Evolutionary conservation across 2,888 invertebrate genomes (phyloP).

Genomic region (Cecidostiba fungosa): DNA sequence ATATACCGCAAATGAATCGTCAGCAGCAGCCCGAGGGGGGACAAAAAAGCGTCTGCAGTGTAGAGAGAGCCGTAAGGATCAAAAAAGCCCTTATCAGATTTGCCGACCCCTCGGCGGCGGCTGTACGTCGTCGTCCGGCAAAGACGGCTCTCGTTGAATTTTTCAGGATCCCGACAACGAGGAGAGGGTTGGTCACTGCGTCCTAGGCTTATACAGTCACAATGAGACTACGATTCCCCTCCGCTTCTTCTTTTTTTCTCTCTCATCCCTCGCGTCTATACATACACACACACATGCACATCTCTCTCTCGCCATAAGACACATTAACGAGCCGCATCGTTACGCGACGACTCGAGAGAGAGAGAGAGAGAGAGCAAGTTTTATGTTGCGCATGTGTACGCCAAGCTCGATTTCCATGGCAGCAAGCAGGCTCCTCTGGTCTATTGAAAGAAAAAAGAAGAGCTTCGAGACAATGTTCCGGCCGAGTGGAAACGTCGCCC

Average conservation of each 20-base stretch:
- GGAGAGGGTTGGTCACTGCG: constrained; percentile 71
- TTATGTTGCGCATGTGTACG: background rate
- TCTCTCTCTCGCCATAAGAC: constrained; percentile 68
- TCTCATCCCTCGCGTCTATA: background rate
- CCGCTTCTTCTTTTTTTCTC: constrained; percentile 19
- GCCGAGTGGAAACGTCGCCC: constrained; percentile 67
- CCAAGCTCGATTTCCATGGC: constrained; percentile 35
- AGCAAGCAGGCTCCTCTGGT: constrained; percentile 66
- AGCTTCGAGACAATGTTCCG: constrained; percentile 68
- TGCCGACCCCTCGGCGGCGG: constrained; percentile 74
- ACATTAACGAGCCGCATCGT: constrained; percentile 78
- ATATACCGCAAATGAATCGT: constrained; percentile 58
- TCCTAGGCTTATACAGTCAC: constrained; percentile 43
- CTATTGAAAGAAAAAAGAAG: constrained; percentile 65
- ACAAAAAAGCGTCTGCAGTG: constrained; percentile 53
- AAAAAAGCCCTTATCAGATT: constrained; percentile 79
- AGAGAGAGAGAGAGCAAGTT: constrained; percentile 34
- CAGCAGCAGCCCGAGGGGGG: constrained; percentile 40
- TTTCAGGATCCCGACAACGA: constrained; percentile 75
- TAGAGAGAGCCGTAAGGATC: constrained; percentile 71
- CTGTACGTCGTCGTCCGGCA: constrained; percentile 64
- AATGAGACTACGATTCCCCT: constrained; percentile 45
- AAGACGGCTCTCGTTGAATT: constrained; percentile 75
- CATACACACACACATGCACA: constrained; percentile 63
- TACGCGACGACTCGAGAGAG: constrained; percentile 65